Base-by-base conservation (phyloP, 1,140 invertebrate genomes). In the Drosophila santomea region DNA sequence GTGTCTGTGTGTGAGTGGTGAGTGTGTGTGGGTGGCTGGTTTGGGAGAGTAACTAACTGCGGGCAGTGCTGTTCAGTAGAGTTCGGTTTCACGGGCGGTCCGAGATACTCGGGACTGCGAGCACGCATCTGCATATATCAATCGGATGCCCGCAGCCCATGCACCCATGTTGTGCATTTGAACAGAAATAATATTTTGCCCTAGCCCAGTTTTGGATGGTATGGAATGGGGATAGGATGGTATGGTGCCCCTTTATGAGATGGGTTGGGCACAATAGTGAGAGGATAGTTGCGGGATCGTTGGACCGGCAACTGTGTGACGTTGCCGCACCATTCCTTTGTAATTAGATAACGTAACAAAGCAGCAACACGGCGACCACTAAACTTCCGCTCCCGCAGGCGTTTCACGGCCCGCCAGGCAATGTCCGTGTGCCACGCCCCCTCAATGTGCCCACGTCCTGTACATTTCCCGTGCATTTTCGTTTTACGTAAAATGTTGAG, bases 301-400 rank as follows among this genome's bases (percentile, higher is more conserved):
- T 71, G 66, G 68, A 58, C 52, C 68, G 64, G 68, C 68, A 72
- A 82, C 61, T 59, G 82, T 78, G 74, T 67, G 78, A 71, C 78
- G 61, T 52, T 78, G 74, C 78, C 74, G 66, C 84, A 88, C 80
- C 72, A 89, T 89, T 89, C 84, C 85, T 89, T 89, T 84, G 84
- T 89, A 89, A 89, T 89, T 89, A 89, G 84, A 89, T 89, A 89
- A 80, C 84, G 77, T 75, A 80, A 80, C 84, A 89, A 62, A 72
- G 80, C 83, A 89, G 60, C 83, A 86, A 88, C 83, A 88, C 67
- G 66, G 41, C 60, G 58, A 73, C 83, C 73, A 25, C 68, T 80
- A 76, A 73, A 74, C 67, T 66, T 79, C 84, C 83, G 83, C 44
- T 75, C 25, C 35, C 64, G 45, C 36, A 48, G 48, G 73, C 73